A percentile compares a stretch with the other conserved stretches of the same genome.
Conservation (phyloP, 1,140 invertebrate species). For the Caerostris darwini region DNA sequence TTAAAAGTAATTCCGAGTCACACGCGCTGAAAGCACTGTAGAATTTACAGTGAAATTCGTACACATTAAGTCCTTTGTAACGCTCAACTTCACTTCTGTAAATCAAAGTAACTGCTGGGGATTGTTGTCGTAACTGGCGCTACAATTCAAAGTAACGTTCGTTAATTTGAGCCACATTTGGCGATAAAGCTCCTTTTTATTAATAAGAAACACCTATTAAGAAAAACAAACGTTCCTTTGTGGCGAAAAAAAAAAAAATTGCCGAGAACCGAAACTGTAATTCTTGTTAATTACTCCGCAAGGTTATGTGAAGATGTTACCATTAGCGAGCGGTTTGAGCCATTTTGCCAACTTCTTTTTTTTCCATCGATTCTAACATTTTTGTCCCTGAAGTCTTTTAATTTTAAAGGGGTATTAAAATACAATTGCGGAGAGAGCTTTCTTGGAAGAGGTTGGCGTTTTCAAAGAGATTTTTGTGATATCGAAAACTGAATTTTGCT, state of each 20-base stretch:
- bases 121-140: conserved; percentile 33
- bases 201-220: conserved; percentile 59
- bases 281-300: conserved; percentile 39
- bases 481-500: neutral
- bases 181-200: conserved; percentile 71
- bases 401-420: conserved; percentile 4
- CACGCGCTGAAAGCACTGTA: neutral
- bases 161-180: conserved; percentile 51
- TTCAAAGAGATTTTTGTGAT: neutral
- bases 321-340: neutral
- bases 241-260: neutral
- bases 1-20: neutral
- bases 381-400: neutral
- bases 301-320: neutral
- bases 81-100: conserved; percentile 1
- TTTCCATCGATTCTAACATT: neutral
- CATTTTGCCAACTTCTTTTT: no score
- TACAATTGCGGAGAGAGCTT: neutral
- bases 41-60: conserved; percentile 50
- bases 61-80: conserved; percentile 66
- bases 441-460: neutral
- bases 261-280: neutral
- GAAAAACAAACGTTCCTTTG: conserved; percentile 65
- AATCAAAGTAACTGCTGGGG: conserved; percentile 68
- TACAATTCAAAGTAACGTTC: conserved; percentile 65